Conservation (phyloP, 2,888 invertebrate genomes). For the Drosophila mercatorum region DNA sequence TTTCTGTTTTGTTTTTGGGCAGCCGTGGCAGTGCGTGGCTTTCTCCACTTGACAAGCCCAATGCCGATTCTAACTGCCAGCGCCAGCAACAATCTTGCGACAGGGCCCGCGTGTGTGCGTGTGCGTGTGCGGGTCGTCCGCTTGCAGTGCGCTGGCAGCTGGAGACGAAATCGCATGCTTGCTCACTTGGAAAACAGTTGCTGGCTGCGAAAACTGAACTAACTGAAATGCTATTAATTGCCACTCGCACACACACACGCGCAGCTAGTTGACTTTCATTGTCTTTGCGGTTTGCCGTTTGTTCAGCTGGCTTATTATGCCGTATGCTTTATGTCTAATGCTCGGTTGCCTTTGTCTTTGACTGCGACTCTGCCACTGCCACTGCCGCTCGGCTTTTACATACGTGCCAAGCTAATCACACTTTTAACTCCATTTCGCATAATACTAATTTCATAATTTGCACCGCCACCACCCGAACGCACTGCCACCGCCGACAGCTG, state of each 20-base stretch:
- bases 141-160: conserved; percentile 38
- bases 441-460: conserved; percentile 79
- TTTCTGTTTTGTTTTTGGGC: conserved; percentile 18
- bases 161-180: conserved; percentile 45
- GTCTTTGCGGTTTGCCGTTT: conserved; percentile 58
- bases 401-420: conserved; percentile 72
- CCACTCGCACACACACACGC: conserved; percentile 42
- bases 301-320: conserved; percentile 63
- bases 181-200: conserved; percentile 70
- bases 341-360: conserved; percentile 45
- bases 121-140: conserved; percentile 11
- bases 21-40: conserved; percentile 52
- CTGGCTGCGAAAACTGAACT: conserved; percentile 57
- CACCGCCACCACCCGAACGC: conserved; percentile 57
- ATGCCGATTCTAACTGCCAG: conserved; percentile 65
- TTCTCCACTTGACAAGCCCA: conserved; percentile 60
- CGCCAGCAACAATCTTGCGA: conserved; percentile 31
- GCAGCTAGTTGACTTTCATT: conserved; percentile 69
- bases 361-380: neutral
- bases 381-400: conserved; percentile 36
- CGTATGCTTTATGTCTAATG: conserved; percentile 48
- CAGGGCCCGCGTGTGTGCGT: conserved; percentile 5
- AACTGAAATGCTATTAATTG: conserved; percentile 75
- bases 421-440: conserved; percentile 80
- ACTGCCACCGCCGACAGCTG: conserved; percentile 17